Percentiles rank a stretch among this genome's conserved stretches.
Evolutionary conservation across 1,140 invertebrate species (phyloP).

Genomic region (Atopsyche davidsoni): DNA sequence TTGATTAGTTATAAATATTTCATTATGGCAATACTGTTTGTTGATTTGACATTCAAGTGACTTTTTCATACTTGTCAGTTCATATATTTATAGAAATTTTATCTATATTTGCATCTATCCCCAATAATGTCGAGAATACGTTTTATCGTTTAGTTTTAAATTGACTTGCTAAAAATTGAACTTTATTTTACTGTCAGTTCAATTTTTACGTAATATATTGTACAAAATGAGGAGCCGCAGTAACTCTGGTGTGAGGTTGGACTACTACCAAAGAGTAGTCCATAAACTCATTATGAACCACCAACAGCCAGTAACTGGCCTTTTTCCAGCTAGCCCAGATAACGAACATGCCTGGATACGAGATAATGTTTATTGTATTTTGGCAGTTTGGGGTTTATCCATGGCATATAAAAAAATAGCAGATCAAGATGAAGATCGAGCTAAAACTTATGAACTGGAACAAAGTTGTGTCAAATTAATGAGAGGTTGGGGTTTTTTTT

Average conservation of each 20-base stretch:
- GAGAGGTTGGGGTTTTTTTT: constrained; percentile 49
- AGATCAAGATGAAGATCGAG: constrained; percentile 95
- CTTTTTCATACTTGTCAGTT: constrained; percentile 10
- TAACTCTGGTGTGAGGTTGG: constrained; percentile 89
- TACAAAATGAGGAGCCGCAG: constrained; percentile 84
- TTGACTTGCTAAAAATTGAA: no score
- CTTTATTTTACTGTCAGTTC: no score
- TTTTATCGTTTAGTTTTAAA: no score
- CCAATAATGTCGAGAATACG: no score
- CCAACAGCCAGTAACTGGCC: constrained; percentile 91
- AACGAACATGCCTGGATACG: constrained; percentile 97
- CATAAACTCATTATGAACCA: constrained; percentile 87
- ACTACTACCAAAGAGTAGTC: constrained; percentile 90
- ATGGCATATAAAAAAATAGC: constrained; percentile 99
- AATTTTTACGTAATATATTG: no score
- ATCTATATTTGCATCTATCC: no score
- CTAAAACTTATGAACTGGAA: constrained; percentile 96
- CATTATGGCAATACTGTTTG: not conserved
- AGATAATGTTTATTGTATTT: constrained; percentile 96
- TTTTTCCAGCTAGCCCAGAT: constrained; percentile 79
- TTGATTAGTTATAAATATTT: not conserved
- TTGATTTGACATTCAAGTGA: constrained; percentile 22
- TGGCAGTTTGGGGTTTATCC: constrained; percentile 95
- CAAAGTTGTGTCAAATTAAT: constrained; percentile 83
- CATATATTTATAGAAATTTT: constrained; percentile 13